Evolutionary conservation across 2,888 invertebrate species (phyloP), one percentile per base, ranked within the genome.

Genomic region (Epirrhoe tristata): DNA sequence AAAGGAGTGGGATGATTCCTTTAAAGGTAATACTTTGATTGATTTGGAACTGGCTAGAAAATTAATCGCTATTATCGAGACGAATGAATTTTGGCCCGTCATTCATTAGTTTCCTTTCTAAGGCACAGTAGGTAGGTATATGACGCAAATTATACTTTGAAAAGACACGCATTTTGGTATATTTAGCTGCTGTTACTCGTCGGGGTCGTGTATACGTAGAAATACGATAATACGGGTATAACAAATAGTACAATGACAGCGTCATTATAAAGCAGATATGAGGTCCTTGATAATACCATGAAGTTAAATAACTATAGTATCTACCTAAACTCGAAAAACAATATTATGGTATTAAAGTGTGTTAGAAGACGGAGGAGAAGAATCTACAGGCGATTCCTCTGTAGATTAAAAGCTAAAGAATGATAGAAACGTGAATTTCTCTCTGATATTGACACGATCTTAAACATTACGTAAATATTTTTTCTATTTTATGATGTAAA

Each of bases 181-280:
- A 81, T 83, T 85, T 86, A 85, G 85, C 79, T 85, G 86, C 66
- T 77, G 70, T 80, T 78, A 69, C 72, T 75, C 67, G 12, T 63
- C 36, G 57, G 58, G 48, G 48, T 48, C 16, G 16, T 72, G 63
- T 69, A 71, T 67, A 64, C 63, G 59, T 72, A 70, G 61, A 64
- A 48, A 53, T 61, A 66, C 58, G 52, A 58, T 51, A 62, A 36
- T 50, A 6, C 48, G 16, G 48, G 48, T 6, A 14, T 48, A 16
- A 48, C 14, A 16, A 16, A 16, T 16, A 14, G 48, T 48, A 12
- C 48, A 48, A 48, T 48, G 6, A 16, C 48, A 48, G 14, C 48
- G 14, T 6, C n/a, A 1, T 36, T 3, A 36, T 46, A 46, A 14
- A 48, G 16, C 14, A 43, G 10, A 43, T 36, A 36, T 12, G 12